Evolutionary conservation across 2,113 vertebrate genomes (phyloP).

Genomic region (Nettapus auritus): DNA sequence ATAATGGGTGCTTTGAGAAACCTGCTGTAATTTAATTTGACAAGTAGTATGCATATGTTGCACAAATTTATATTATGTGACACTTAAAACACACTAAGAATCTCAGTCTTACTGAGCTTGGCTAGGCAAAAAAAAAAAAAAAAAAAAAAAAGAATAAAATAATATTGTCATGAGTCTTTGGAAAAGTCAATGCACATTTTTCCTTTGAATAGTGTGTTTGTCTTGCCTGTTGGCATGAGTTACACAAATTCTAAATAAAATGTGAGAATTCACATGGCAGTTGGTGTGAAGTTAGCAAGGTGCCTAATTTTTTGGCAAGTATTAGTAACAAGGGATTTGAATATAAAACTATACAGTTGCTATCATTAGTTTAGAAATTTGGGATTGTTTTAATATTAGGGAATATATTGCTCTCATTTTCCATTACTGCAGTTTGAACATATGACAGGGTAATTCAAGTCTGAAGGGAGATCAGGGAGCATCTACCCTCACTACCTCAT

Average conservation of each 20-base stretch:
- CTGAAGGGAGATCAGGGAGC: not conserved
- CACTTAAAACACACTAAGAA: not conserved
- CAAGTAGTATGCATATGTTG: not conserved
- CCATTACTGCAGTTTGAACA: not conserved
- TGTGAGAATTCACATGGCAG: slow-evolving; percentile 28
- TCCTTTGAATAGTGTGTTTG: slow-evolving; percentile 4
- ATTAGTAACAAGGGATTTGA: not conserved
- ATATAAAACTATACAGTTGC: not conserved
- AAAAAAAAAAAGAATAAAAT: slow-evolving; percentile 20
- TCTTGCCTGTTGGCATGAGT: not conserved
- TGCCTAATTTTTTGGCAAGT: not conserved
- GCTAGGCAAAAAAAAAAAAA: not conserved
- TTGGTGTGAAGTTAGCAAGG: slow-evolving; percentile 35
- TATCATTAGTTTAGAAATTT: not conserved
- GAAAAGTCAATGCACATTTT: not conserved
- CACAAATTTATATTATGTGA: not conserved
- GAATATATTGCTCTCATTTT: not conserved
- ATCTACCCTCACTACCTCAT: not conserved
- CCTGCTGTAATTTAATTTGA: not conserved
- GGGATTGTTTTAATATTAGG: not conserved
- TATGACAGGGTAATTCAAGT: not conserved
- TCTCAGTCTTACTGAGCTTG: not conserved
- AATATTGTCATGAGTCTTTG: not conserved
- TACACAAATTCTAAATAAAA: slow-evolving; percentile 7
- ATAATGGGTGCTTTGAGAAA: not conserved